phyloP scores from a whole-genome alignment of 2,113 vertebrate genomes.

The Trogon melanurus region DNA sequence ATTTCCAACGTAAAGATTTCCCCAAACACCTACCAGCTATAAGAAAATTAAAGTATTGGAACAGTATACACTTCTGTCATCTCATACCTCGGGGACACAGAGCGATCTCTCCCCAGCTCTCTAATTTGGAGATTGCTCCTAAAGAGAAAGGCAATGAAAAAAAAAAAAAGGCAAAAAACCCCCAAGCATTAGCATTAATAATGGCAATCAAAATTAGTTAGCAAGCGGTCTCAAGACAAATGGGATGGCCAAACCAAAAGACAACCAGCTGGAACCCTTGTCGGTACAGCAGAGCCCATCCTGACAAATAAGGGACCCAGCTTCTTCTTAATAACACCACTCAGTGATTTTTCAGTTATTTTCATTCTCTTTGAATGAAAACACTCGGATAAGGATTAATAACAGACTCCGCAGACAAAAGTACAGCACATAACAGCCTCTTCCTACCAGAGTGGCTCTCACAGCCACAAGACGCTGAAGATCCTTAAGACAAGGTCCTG shows the following conservation, averaged over 20 bases:
- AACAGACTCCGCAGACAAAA: not conserved
- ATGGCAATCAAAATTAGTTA: not conserved
- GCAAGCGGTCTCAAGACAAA: not conserved
- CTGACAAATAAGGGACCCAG: not conserved
- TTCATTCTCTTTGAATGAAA: not conserved
- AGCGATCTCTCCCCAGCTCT: not conserved
- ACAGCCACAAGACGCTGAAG: not conserved
- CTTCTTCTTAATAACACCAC: not conserved
- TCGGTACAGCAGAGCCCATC: not conserved
- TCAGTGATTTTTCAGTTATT: not conserved
- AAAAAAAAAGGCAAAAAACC: not conserved
- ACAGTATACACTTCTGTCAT: not conserved
- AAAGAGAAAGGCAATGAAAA: not conserved
- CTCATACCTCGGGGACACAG: not conserved
- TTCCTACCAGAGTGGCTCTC: not conserved
- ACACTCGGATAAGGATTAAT: not conserved
- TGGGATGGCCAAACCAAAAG: not conserved
- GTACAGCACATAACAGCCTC: not conserved
- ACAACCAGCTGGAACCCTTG: not conserved
- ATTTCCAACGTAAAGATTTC: not conserved
- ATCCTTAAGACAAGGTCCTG: not conserved
- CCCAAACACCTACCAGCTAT: not conserved
- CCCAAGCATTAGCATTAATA: not conserved
- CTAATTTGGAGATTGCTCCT: not conserved
- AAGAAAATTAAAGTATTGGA: not conserved